Conservation (phyloP, 2,888 invertebrate genomes). For the Panopea generosa region DNA sequence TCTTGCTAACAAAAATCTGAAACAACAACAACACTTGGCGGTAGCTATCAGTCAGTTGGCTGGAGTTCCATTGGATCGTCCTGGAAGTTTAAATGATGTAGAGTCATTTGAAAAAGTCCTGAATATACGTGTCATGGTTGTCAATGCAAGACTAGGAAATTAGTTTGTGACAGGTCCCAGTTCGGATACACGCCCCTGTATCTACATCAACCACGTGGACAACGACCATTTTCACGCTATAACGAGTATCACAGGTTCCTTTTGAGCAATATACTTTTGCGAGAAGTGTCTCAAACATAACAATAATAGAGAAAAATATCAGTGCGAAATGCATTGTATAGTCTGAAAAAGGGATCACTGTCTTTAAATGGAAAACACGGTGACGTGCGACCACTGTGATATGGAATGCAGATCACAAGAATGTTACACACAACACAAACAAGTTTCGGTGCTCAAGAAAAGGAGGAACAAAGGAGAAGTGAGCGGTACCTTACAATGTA, state of each 20-base stretch:
- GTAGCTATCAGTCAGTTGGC: constrained; percentile 32
- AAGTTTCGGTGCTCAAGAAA: constrained; percentile 3
- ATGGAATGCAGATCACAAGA: constrained; percentile 25
- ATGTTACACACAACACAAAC: constrained; percentile 17
- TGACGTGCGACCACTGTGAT: constrained; percentile 11
- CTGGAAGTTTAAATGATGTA: constrained; percentile 32
- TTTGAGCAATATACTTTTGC: constrained; percentile 38
- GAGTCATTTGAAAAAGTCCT: constrained; percentile 26
- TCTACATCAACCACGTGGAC: constrained; percentile 40
- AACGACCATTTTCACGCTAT: constrained; percentile 36
- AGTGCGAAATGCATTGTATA: constrained; percentile 35
- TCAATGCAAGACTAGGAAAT: constrained; percentile 46
- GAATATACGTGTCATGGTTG: constrained; percentile 44
- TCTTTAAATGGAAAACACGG: constrained; percentile 10
- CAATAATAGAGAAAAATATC: constrained; percentile 20
- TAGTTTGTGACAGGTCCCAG: constrained; percentile 34
- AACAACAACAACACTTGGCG: constrained; percentile 36
- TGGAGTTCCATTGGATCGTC: constrained; percentile 24
- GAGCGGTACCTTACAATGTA: constrained; percentile 12
- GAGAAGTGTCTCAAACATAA: constrained; percentile 20
- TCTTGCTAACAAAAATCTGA: background rate
- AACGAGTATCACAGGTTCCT: constrained; percentile 33
- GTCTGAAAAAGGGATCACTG: constrained; percentile 33
- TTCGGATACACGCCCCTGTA: constrained; percentile 26
- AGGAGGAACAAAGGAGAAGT: constrained; percentile 17